These are phyloP conservation scores for Coenonympha glycerion DNA, from an alignment of 2,888 invertebrate genomes.

Conservation along the genomic window DNA sequence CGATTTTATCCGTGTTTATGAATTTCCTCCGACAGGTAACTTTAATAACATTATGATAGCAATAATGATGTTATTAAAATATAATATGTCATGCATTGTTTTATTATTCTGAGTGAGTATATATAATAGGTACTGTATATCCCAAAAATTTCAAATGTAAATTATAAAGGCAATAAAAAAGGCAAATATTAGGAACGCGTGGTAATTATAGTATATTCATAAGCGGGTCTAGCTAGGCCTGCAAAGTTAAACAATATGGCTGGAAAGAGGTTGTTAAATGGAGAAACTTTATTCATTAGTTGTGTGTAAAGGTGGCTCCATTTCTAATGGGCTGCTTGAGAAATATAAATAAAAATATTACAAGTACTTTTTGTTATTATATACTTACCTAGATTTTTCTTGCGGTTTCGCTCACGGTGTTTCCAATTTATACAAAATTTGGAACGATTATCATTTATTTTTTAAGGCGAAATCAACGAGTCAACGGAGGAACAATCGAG, in stretches of 20 bases:
- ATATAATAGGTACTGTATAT: background rate
- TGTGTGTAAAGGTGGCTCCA: slow-evolving; percentile 22
- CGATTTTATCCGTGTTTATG: too few species aligned
- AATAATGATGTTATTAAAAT: too few species aligned
- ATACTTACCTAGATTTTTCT: too few species aligned
- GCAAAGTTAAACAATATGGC: slow-evolving; percentile 45
- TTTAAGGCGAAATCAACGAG: too few species aligned
- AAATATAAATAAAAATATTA: slow-evolving; percentile 8
- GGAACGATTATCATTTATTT: too few species aligned
- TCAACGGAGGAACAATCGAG: too few species aligned
- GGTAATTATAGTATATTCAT: slow-evolving; percentile 11
- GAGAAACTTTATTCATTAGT: slow-evolving; percentile 52
- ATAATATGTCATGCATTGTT: too few species aligned
- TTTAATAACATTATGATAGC: too few species aligned
- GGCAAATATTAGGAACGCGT: slow-evolving; percentile 20
- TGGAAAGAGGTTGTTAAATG: slow-evolving; percentile 39
- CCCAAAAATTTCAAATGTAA: background rate
- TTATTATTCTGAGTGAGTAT: too few species aligned
- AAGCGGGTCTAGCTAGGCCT: slow-evolving; percentile 12
- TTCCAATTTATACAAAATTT: too few species aligned
- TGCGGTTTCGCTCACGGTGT: too few species aligned
- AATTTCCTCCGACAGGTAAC: too few species aligned
- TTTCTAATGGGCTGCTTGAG: slow-evolving; percentile 17
- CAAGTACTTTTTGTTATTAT: background rate
- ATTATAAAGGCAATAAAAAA: background rate